Evolutionary conservation across 2,113 vertebrate species (phyloP).

Genomic region (Cottus gobio): DNA sequence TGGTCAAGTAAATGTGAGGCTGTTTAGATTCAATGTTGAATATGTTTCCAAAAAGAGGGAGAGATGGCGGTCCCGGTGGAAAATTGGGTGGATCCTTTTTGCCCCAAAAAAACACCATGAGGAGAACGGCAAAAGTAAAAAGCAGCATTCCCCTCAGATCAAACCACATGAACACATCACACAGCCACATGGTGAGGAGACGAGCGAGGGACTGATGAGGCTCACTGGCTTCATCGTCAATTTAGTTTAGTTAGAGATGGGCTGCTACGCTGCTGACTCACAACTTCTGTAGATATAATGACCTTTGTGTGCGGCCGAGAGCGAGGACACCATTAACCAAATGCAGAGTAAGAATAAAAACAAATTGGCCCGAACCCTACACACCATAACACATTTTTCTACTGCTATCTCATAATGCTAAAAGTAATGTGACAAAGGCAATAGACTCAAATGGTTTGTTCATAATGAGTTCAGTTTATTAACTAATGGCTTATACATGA

Average conservation of each 20-base stretch:
- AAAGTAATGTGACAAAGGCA: too few relatives aligned
- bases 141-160: slow-evolving; percentile 72
- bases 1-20: slow-evolving; percentile 81
- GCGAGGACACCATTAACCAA: too few relatives aligned
- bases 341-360: too few relatives aligned
- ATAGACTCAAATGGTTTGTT: too few relatives aligned
- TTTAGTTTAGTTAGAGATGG: slow-evolving; percentile 32
- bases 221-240: slow-evolving; percentile 17
- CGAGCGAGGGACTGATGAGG: background rate
- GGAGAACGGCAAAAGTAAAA: slow-evolving; percentile 68
- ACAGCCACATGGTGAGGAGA: slow-evolving; percentile 66
- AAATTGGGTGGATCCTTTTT: slow-evolving; percentile 77
- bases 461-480: too few relatives aligned
- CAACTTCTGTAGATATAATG: slow-evolving; percentile 22
- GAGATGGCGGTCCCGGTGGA: slow-evolving; percentile 81
- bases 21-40: slow-evolving; percentile 74
- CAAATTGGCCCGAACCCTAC: too few relatives aligned
- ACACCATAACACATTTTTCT: too few relatives aligned
- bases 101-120: slow-evolving; percentile 70
- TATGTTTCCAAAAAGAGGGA: slow-evolving; percentile 85
- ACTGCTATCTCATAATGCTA: too few relatives aligned
- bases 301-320: slow-evolving; percentile 10
- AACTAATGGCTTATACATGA: too few relatives aligned
- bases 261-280: slow-evolving; percentile 57
- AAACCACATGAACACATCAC: slow-evolving; percentile 55